Evolutionary conservation across 2,797 vertebrate genomes (phyloP), one percentile per base, ranked within the genome.

Genomic region (Petrocephalus sullivani): DNA sequence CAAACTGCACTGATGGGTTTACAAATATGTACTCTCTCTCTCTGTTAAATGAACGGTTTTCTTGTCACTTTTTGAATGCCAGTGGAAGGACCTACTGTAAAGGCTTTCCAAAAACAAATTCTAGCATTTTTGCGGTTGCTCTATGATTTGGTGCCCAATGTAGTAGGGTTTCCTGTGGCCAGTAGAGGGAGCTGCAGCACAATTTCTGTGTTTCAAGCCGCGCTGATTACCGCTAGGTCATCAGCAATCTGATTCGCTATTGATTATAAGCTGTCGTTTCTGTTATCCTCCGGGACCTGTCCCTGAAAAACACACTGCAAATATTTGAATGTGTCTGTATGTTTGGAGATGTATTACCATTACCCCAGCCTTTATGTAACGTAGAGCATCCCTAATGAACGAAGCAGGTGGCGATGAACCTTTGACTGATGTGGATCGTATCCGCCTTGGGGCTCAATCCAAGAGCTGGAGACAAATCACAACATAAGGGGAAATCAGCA

Each of bases 1-100:
- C n/a, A 81, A 81, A 49, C 19, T 81, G 75, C 41, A n/a, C 75
- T n/a, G 75, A n/a, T 49, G 75, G 75, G n/a, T 81, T 81, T 81
- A 81, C 41, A 49, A 49, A 81, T 46, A 49, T 21, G 33, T 49
- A 49, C 41, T 49, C 46, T 41, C 41, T 49, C 46, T 41, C 71
- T 78, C 37, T 49, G 75, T 81, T 81, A 81, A 81, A 81, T 81
- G 41, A 81, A 81, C 41, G 41, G 37, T n/a, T 81, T 81, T 81
- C 75, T 81, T 81, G 75, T 81, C 41, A n/a, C 75, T 81, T 81
- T 81, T 81, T 16, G 41, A 81, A 81, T 81, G 19, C 41, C 41
- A 81, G 75, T 49, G 75, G 75, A 49, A 49, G 75, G 75, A 19
- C 16, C 5, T 78, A 19, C 37, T 78, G 41, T 78, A 78, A 78